Conservation (phyloP, 2,113 vertebrate genomes). For the Nipponia nippon region DNA sequence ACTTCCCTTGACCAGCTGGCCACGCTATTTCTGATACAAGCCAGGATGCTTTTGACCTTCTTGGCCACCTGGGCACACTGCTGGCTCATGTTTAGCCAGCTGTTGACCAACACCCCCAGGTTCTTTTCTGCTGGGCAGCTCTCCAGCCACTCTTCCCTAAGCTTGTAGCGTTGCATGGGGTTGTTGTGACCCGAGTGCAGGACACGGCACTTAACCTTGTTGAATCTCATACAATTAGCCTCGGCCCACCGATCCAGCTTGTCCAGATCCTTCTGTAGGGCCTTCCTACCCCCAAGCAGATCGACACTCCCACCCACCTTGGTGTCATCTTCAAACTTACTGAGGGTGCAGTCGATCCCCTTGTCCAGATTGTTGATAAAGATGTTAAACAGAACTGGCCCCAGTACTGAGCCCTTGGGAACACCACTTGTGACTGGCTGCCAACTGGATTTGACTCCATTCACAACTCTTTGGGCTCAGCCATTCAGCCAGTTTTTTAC, state of each 20-base stretch:
- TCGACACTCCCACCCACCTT: not conserved
- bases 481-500: not conserved
- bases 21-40: not conserved
- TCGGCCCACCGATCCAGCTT: fast-evolving
- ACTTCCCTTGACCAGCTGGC: not conserved
- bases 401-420: not conserved
- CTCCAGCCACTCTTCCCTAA: not conserved
- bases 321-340: not conserved
- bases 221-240: not conserved
- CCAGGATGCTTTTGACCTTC: not conserved
- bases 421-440: too few relatives aligned
- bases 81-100: not conserved
- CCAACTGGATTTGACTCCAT: not conserved
- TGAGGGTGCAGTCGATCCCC: not conserved
- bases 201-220: not conserved
- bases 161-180: too few relatives aligned
- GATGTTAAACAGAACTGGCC: not conserved
- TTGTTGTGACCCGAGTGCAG: not conserved
- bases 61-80: not conserved
- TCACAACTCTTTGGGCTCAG: not conserved
- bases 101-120: not conserved
- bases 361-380: not conserved
- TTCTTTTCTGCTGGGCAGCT: not conserved
- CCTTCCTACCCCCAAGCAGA: not conserved
- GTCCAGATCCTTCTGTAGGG: not conserved